phyloP scores from a whole-genome alignment of 2,797 vertebrate genomes.

The Apogon hyalosoma region DNA sequence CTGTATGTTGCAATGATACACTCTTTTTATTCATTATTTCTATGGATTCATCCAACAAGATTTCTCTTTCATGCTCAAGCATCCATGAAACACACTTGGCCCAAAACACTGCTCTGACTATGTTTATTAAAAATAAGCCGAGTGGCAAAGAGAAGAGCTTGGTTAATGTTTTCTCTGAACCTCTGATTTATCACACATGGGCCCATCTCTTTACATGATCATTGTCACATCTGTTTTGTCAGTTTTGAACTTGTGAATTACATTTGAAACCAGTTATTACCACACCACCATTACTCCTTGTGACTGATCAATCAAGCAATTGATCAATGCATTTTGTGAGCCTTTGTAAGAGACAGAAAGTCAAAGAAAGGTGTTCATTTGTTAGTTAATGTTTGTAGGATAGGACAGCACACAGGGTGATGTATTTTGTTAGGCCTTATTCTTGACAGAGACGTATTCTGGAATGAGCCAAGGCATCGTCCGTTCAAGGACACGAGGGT shows the following conservation, averaged over 20 bases:
- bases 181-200: conserved; percentile 1
- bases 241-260: neutral
- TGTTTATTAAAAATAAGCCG: conserved; percentile 64
- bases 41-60: conserved; percentile 80
- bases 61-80: conserved; percentile 81
- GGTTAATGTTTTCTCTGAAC: conserved; percentile 17
- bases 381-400: conserved; percentile 77
- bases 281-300: too few relatives aligned
- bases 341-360: conserved; percentile 47
- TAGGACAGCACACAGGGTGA: conserved; percentile 77
- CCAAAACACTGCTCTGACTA: conserved; percentile 59
- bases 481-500: conserved; percentile 79
- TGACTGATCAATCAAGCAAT: too few relatives aligned
- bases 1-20: conserved; percentile 63
- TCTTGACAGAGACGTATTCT: conserved; percentile 83
- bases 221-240: neutral
- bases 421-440: conserved; percentile 84
- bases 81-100: conserved; percentile 79
- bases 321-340: neutral
- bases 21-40: conserved; percentile 80
- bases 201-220: neutral
- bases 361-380: conserved; percentile 75
- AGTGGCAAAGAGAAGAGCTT: conserved; percentile 42
- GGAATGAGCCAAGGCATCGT: conserved; percentile 75
- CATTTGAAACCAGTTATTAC: too few relatives aligned